phyloP scores from a whole-genome alignment of 1,140 invertebrate genomes.

The Tenebrio molitor region DNA sequence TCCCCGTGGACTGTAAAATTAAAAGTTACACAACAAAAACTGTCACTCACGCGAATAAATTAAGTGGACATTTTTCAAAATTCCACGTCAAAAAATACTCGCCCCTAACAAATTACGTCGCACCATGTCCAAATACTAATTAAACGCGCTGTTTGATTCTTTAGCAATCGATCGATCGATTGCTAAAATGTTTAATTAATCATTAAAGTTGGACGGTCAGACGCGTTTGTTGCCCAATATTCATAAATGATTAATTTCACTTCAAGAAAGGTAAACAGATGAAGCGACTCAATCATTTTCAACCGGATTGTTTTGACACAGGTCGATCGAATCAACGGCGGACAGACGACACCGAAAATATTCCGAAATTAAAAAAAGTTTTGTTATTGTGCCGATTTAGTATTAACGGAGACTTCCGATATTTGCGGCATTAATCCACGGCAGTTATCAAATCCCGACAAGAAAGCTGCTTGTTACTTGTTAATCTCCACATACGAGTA shows the following conservation, averaged over 20 bases:
- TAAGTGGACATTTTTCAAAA: conserved; percentile 14
- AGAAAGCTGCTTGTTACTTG: too few relatives aligned
- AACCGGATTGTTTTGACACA: conserved; percentile 6
- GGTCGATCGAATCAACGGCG: too few relatives aligned
- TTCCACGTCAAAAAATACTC: neutral
- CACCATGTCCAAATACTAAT: neutral
- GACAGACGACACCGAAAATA: too few relatives aligned
- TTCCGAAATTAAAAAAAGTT: too few relatives aligned
- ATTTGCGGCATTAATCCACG: too few relatives aligned
- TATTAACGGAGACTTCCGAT: too few relatives aligned
- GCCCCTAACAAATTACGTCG: conserved; percentile 1
- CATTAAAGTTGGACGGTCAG: conserved; percentile 23
- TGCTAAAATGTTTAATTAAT: conserved; percentile 28
- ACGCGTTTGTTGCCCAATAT: conserved; percentile 20
- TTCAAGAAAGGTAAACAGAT: conserved; percentile 18
- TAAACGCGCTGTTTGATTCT: neutral
- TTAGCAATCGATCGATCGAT: conserved; percentile 15
- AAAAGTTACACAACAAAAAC: conserved; percentile 21
- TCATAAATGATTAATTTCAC: conserved; percentile 31
- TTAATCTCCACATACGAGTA: too few relatives aligned
- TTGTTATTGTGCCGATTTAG: too few relatives aligned
- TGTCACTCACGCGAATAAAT: conserved; percentile 11
- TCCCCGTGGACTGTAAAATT: too few relatives aligned
- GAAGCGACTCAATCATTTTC: conserved; percentile 15
- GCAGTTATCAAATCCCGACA: too few relatives aligned